A percentile compares a stretch with the other conserved stretches of the same genome.
Conservation (phyloP, 1,140 invertebrate genomes). For the Pseudomyrmex flavicornis region DNA sequence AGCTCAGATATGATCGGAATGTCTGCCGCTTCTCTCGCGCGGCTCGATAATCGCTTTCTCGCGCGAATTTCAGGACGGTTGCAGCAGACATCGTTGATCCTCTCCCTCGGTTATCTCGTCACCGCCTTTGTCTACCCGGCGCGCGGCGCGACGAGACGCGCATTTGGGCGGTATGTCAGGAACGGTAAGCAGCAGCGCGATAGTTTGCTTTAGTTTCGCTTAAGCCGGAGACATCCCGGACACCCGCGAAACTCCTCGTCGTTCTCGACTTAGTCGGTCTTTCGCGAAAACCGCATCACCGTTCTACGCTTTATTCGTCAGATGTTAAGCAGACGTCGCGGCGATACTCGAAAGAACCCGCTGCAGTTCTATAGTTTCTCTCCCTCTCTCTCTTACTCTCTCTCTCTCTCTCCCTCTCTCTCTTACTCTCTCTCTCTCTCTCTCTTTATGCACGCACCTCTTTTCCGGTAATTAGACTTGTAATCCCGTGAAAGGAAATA, state of each 20-base stretch:
- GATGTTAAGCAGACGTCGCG: constrained; percentile 51
- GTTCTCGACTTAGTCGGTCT: constrained; percentile 64
- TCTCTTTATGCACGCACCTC: background rate
- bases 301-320: constrained; percentile 51
- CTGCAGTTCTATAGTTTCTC: background rate
- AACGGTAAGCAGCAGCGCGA: constrained; percentile 75
- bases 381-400: too few relatives aligned
- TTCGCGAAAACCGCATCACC: constrained; percentile 60
- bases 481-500: constrained; percentile 33
- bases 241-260: constrained; percentile 61
- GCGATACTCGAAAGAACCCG: constrained; percentile 29
- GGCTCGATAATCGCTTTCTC: constrained; percentile 42
- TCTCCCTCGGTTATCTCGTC: constrained; percentile 58
- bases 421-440: too few relatives aligned
- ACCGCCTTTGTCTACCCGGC: constrained; percentile 63
- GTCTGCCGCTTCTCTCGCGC: constrained; percentile 12
- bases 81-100: constrained; percentile 60
- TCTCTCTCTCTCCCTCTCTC: too few relatives aligned
- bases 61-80: constrained; percentile 14
- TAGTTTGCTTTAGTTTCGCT: constrained; percentile 79
- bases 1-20: constrained; percentile 12
- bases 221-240: constrained; percentile 71
- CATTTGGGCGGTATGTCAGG: constrained; percentile 73
- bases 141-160: constrained; percentile 26
- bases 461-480: constrained; percentile 34